Base-by-base conservation (phyloP, 2,888 invertebrate species). In the Serrognathus titanus region DNA sequence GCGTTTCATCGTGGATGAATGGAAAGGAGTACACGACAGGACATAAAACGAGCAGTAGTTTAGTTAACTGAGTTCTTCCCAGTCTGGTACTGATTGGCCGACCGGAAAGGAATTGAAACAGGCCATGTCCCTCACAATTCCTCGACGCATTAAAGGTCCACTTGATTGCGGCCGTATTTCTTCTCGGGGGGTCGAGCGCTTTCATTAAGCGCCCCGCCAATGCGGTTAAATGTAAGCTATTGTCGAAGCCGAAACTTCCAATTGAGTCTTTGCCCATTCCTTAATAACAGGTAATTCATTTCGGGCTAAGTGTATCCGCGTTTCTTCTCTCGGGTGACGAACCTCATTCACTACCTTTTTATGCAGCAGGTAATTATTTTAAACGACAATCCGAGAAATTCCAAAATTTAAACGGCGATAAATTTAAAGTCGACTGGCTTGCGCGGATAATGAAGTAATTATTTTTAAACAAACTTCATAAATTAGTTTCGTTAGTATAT, bases 101-200 rank as follows among this genome's bases (percentile, higher is more conserved):
- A 66, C 72, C 71, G 69, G 72, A 70, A 72, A 68, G 70, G 73
- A 72, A 73, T 72, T 71, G 74, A 74, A 74, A 71, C 70, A 69
- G 71, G 68, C 69, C 65, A 68, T 70, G 72, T 73, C 71, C 71
- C 71, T 73, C 72, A 69, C 72, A 73, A 74, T 75, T 72, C 68
- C 70, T 69, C 66, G 70, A 69, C 70, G 71, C 74, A 74, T 74
- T 75, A 72, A 72, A 74, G 73, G 72, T 71, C 71, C 73, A 72
- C 74, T 73, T 75, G 75, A 75, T 75, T 75, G 73, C 74, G 71
- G 71, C 72, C 71, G 74, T 75, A 75, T 75, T 74, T 75, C 75
- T 75, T 75, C 72, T 69, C 52, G 56, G 62, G 68, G 70, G 70
- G 68, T 71, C 66, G 69, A 71, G 63, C 65, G 72, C 68, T 74